Evolutionary conservation across 2,113 vertebrate species (phyloP).

Genomic region (Tetrao urogallus): DNA sequence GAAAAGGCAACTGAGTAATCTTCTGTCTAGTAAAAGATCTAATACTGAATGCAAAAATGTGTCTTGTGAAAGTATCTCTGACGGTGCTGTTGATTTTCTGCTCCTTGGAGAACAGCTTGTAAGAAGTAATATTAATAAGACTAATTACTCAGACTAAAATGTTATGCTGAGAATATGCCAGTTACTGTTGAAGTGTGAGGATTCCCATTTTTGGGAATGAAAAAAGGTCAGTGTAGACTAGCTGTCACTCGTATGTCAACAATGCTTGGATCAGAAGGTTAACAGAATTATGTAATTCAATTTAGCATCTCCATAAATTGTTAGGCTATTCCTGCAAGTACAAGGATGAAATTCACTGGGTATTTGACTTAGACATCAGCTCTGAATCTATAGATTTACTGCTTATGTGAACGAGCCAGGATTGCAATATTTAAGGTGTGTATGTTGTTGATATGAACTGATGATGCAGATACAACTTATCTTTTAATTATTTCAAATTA

Average conservation of each 20-base stretch:
- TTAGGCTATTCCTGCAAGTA: not conserved
- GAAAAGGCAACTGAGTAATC: constrained; percentile 24
- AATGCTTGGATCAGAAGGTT: not conserved
- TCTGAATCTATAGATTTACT: not conserved
- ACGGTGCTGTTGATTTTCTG: constrained; percentile 27
- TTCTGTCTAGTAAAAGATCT: constrained; percentile 38
- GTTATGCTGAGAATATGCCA: not conserved
- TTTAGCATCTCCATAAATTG: not conserved
- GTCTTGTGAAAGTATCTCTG: not conserved
- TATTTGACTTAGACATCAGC: not conserved
- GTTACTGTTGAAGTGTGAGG: not conserved
- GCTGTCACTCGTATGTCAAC: not conserved
- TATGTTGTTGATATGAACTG: not conserved
- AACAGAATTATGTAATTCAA: not conserved
- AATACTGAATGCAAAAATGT: constrained; percentile 34
- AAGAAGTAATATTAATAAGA: constrained; percentile 8
- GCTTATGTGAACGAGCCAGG: not conserved
- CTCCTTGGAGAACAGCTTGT: constrained; percentile 8
- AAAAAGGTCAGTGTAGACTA: not conserved
- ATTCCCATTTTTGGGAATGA: not conserved
- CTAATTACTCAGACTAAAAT: constrained; percentile 41
- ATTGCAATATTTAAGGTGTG: not conserved
- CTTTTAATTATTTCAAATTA: not conserved
- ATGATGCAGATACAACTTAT: not conserved
- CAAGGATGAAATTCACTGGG: not conserved